A percentile compares a stretch with the other conserved stretches of the same genome.
Conservation (phyloP, 2,888 invertebrate genomes). For the Oscheius sp. region DNA sequence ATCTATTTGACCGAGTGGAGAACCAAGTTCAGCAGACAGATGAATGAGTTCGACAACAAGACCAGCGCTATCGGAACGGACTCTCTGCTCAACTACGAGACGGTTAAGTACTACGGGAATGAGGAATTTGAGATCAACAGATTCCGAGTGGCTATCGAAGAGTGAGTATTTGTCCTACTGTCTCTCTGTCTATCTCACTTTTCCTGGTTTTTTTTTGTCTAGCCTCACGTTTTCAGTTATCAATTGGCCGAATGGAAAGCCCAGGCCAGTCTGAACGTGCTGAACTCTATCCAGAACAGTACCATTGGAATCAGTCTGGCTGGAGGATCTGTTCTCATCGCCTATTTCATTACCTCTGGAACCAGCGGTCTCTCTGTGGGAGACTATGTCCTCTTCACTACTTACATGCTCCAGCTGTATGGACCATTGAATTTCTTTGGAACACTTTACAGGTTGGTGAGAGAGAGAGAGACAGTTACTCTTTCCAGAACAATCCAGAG, state of each 20-base stretch:
- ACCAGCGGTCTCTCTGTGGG: slow-evolving; percentile 79
- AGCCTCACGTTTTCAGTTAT: slow-evolving; percentile 68
- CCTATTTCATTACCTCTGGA: slow-evolving; percentile 81
- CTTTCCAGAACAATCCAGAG: slow-evolving; percentile 88
- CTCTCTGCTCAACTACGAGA: slow-evolving; percentile 95
- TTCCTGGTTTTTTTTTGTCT: too few species aligned
- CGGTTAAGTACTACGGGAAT: slow-evolving; percentile 95
- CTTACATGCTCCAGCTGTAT: slow-evolving; percentile 91
- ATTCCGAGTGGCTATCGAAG: slow-evolving; percentile 86
- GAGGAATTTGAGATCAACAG: slow-evolving; percentile 89
- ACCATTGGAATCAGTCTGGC: slow-evolving; percentile 88
- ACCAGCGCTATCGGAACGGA: slow-evolving; percentile 88
- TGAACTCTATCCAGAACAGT: slow-evolving; percentile 91
- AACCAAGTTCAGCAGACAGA: slow-evolving; percentile 90
- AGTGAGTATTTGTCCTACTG: slow-evolving; percentile 75
- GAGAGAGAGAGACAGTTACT: not conserved
- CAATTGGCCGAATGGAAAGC: slow-evolving; percentile 91
- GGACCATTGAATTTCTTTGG: slow-evolving; percentile 97
- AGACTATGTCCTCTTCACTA: slow-evolving; percentile 93
- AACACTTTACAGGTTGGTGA: slow-evolving; percentile 88
- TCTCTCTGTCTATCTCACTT: not conserved
- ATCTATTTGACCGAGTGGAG: slow-evolving; percentile 96
- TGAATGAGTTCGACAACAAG: slow-evolving; percentile 94
- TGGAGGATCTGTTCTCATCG: slow-evolving; percentile 82
- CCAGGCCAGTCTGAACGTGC: slow-evolving; percentile 85